A percentile compares a stretch with the other conserved stretches of the same genome.
Conservation (phyloP, 2,797 vertebrate species). For the Phrynocephalus forsythii region DNA sequence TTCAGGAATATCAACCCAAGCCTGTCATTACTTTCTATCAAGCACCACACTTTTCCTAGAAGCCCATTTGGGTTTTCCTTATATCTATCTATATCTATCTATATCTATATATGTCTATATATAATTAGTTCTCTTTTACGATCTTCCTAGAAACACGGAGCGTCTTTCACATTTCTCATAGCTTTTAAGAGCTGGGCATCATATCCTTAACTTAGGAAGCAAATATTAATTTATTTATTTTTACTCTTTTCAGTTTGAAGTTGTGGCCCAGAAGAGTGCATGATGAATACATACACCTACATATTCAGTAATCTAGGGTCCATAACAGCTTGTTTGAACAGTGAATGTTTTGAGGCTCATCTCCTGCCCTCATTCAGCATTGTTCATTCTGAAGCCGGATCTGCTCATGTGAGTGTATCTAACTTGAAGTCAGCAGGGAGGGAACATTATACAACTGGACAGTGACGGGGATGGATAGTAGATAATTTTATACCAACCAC, state of each 20-base stretch:
- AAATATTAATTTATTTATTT: neutral
- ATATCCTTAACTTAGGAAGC: neutral
- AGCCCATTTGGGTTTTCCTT: slow-evolving; percentile 23
- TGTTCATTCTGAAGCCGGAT: neutral
- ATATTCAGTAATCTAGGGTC: neutral
- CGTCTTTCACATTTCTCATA: slow-evolving; percentile 8
- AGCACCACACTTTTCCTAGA: neutral
- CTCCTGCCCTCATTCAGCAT: neutral
- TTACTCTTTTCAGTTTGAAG: neutral
- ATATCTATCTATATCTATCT: neutral
- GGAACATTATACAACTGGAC: neutral
- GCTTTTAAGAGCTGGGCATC: neutral
- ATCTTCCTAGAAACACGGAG: neutral
- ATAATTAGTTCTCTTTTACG: slow-evolving; percentile 29
- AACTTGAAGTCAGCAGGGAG: neutral
- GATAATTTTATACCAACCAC: neutral
- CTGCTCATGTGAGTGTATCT: neutral
- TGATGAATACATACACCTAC: neutral
- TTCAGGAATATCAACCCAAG: slow-evolving; percentile 47
- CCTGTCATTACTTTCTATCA: slow-evolving; percentile 33
- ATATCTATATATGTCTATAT: neutral
- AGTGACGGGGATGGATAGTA: neutral
- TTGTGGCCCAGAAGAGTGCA: slow-evolving; percentile 1
- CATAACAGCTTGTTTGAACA: neutral
- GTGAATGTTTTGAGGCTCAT: neutral